Base-by-base conservation (phyloP, 2,797 vertebrate species). In the Coregonus ussuriensis region DNA sequence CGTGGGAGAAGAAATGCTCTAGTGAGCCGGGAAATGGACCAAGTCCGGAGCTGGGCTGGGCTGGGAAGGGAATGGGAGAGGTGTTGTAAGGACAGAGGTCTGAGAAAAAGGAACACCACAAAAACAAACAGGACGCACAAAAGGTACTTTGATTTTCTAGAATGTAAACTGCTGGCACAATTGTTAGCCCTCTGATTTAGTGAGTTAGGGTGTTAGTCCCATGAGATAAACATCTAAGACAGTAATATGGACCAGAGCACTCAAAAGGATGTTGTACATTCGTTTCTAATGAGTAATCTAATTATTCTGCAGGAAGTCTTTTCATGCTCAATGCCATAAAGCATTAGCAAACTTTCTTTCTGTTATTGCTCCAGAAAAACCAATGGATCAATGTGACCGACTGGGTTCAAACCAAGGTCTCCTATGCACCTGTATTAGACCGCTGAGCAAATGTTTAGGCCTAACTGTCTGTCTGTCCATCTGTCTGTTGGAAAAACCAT, bases 1-100 rank as follows among this genome's bases (percentile, higher is more conserved):
- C 81, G 77, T 88, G 85, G 80, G 85, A 88, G 77, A 82, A 73
- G 53, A 53, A 81, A 82, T 31, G 74, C 80, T 84, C 75, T 63
- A 77, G 71, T 4, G 70, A 77, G 59, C 77, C 54, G 74, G 77
- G 71, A 79, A 81, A 79, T 35, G 47, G 76, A 75, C 37, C 5
- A 16, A n/a, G 54, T 25, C 14, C 16, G 71, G 2, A 5, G 13
- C 21, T 33, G 71, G 41, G 52, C 11, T 33, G 71, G 41, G 15
- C 70, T 59, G 72, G 72, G 52, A 33, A 62, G 56, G 70, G n/a
- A 66, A 25, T 33, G 76, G 33, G 21, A 35, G 14, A 51, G 68
- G 29, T 41, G 4, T 4, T 21, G 56, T 9, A 59, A 35, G 51
- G 66, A 72, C 25, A 53, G 74, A 66, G 76, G 56, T 37, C 21